Evolutionary conservation across 1,140 invertebrate genomes (phyloP).

Genomic region (Cydia splendana): DNA sequence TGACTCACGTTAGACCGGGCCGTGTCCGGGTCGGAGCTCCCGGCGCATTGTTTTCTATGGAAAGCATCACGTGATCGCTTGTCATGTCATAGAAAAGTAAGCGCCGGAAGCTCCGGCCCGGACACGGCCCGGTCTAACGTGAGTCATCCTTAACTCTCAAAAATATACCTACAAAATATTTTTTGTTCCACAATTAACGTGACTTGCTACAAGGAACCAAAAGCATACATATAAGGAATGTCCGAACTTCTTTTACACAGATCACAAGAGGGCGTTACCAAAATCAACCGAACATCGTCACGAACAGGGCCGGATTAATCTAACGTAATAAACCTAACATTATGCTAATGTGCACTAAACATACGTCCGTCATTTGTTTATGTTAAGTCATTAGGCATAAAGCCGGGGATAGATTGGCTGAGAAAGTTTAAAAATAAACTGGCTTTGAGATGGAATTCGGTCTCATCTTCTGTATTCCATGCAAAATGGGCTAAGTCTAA

Average conservation of each 20-base stretch:
- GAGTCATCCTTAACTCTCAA: no score
- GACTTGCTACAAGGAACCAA: background rate
- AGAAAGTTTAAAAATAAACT: background rate
- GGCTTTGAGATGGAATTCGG: no score
- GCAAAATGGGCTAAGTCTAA: no score
- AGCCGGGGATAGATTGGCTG: background rate
- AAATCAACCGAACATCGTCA: constrained; percentile 17
- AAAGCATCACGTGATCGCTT: no score
- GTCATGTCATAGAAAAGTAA: no score
- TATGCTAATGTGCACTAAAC: constrained; percentile 51
- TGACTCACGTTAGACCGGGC: no score
- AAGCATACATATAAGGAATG: background rate
- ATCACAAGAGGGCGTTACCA: constrained; percentile 2
- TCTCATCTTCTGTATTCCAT: no score
- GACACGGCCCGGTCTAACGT: no score
- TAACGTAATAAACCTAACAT: constrained; percentile 36
- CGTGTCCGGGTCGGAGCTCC: no score
- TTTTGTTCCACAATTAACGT: background rate
- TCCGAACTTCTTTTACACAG: background rate
- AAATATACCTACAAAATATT: no score
- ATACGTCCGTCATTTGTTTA: constrained; percentile 64
- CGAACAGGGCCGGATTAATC: constrained; percentile 26
- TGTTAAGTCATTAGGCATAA: constrained; percentile 61
- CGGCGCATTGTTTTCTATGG: no score
- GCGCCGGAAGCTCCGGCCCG: no score